Evolutionary conservation across 2,888 invertebrate genomes (phyloP).

Genomic region (Caenorhabditis sp.): DNA sequence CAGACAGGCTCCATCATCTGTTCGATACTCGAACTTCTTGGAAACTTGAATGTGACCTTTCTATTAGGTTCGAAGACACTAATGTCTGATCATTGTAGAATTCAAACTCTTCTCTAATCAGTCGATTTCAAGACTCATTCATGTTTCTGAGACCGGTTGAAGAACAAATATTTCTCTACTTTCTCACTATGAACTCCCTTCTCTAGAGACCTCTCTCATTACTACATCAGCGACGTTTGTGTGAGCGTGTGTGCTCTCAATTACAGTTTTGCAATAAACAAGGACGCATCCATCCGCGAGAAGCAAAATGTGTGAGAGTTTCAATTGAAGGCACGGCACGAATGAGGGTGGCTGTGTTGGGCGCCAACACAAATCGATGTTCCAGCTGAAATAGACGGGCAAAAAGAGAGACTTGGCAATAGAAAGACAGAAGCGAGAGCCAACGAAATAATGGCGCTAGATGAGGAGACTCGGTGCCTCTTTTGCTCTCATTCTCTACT

Average conservation of each 20-base stretch:
- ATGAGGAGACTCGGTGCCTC: constrained; percentile 31
- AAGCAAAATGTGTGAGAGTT: constrained; percentile 24
- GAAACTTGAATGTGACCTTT: too few species aligned
- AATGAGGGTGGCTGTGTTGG: constrained; percentile 37
- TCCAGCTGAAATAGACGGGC: constrained; percentile 34
- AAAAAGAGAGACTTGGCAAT: constrained; percentile 35
- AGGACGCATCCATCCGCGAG: not conserved
- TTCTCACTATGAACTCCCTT: not conserved
- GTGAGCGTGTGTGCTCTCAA: constrained; percentile 13
- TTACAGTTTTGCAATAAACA: constrained; percentile 46
- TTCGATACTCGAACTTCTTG: too few species aligned
- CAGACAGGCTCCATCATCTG: too few species aligned
- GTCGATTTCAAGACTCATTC: too few species aligned
- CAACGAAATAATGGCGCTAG: constrained; percentile 56
- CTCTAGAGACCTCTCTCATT: not conserved
- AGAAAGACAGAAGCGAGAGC: constrained; percentile 35
- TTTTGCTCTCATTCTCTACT: constrained; percentile 36
- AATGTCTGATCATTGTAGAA: too few species aligned
- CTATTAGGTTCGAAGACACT: too few species aligned
- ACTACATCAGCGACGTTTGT: not conserved
- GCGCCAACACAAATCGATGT: constrained; percentile 54
- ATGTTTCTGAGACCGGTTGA: too few species aligned
- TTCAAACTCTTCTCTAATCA: too few species aligned
- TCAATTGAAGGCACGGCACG: constrained; percentile 28
- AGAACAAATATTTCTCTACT: not conserved